Evolutionary conservation across 2,797 vertebrate genomes (phyloP).

Genomic region (Danio kyathit): DNA sequence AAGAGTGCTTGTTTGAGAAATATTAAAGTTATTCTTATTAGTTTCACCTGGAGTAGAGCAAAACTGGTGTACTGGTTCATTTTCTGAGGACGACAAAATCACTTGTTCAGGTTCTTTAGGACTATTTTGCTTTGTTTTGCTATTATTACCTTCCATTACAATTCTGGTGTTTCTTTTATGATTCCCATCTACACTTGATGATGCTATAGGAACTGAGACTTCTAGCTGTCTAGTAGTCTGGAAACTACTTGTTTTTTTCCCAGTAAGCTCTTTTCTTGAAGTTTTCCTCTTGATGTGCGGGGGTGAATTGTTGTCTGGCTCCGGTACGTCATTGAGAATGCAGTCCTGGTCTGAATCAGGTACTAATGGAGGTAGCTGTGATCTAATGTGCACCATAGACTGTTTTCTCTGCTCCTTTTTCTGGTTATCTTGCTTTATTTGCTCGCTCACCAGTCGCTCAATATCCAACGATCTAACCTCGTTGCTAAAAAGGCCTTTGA

Average conservation of each 20-base stretch:
- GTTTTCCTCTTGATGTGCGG: neutral
- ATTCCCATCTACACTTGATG: conserved; percentile 28
- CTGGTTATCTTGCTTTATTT: conserved; percentile 57
- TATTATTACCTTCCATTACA: neutral
- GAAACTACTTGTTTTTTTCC: conserved; percentile 12
- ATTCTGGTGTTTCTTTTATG: neutral
- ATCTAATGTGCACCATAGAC: neutral
- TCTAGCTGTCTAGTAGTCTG: conserved; percentile 11
- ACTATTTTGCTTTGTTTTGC: conserved; percentile 54
- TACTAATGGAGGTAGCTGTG: conserved; percentile 27
- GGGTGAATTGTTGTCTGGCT: neutral
- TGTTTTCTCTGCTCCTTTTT: conserved; percentile 47
- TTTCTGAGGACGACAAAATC: conserved; percentile 61
- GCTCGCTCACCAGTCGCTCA: conserved; percentile 79
- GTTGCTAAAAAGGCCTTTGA: conserved; percentile 87
- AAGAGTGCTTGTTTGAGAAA: conserved; percentile 1
- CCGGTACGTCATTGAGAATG: conserved; percentile 40
- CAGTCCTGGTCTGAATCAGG: conserved; percentile 37
- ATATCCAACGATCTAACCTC: conserved; percentile 90
- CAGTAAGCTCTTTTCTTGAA: conserved; percentile 38
- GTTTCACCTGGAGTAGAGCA: conserved; percentile 43
- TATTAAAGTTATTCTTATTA: neutral
- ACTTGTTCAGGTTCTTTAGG: conserved; percentile 55
- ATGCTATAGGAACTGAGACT: neutral
- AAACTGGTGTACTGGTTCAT: conserved; percentile 49